Percentiles rank a stretch among this genome's conserved stretches.
Conservation (phyloP, 2,888 invertebrate genomes). For the Drosophila neotestacea region DNA sequence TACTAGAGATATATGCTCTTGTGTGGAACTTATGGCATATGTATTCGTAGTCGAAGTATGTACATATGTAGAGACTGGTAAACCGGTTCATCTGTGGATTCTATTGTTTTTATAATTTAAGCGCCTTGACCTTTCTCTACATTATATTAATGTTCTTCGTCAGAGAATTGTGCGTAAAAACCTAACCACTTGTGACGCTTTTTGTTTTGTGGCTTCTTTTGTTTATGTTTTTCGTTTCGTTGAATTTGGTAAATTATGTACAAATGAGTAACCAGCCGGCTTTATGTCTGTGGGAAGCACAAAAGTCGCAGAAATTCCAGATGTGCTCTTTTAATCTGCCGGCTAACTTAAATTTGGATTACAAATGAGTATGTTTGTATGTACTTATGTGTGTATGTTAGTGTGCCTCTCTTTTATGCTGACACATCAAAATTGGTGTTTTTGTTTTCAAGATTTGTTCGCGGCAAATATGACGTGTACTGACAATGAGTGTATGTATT, state of each 20-base stretch:
- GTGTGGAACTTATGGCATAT: conserved; percentile 27
- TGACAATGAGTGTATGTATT: background rate
- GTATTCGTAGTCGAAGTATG: conserved; percentile 21
- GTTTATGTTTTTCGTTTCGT: conserved; percentile 44
- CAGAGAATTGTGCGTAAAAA: conserved; percentile 40
- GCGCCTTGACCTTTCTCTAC: conserved; percentile 88
- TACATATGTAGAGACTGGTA: conserved; percentile 2
- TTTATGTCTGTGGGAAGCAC: conserved; percentile 20
- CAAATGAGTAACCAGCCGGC: conserved; percentile 42
- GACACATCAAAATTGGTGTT: conserved; percentile 10
- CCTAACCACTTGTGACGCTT: conserved; percentile 10
- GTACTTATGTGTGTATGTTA: conserved; percentile 8
- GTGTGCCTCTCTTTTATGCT: conserved; percentile 8
- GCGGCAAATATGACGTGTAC: conserved; percentile 54
- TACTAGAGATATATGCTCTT: conserved; percentile 14
- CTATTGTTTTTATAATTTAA: conserved; percentile 18
- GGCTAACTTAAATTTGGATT: background rate
- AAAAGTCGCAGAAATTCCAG: conserved; percentile 25
- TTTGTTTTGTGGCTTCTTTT: conserved; percentile 18
- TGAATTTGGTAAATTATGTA: conserved; percentile 30
- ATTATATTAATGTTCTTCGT: conserved; percentile 83
- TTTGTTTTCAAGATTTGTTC: conserved; percentile 1
- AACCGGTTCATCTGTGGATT: conserved; percentile 25
- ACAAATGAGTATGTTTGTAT: background rate
- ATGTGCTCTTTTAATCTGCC: conserved; percentile 1